phyloP scores from a whole-genome alignment of 2,888 invertebrate genomes.

The Meganola albula region DNA sequence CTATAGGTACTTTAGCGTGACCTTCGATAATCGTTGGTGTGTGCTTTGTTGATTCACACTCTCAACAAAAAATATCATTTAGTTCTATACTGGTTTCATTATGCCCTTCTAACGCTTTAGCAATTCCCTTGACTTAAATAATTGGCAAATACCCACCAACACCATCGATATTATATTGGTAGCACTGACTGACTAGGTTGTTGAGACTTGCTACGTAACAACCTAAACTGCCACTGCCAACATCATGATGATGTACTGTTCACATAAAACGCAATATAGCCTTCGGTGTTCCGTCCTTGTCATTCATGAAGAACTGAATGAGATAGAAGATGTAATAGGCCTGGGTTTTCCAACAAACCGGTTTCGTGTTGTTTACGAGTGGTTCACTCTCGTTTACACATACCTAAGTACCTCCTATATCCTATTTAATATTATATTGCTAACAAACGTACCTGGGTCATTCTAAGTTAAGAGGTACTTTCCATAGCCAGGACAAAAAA shows the following conservation, averaged over 20 bases:
- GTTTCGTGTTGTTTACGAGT: conserved; percentile 18
- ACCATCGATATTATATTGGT: neutral
- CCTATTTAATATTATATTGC: too few species aligned
- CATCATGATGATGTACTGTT: too few species aligned
- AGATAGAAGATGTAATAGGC: conserved; percentile 16
- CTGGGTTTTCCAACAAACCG: conserved; percentile 28
- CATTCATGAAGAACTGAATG: conserved; percentile 9
- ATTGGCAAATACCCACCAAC: conserved; percentile 16
- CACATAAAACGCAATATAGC: conserved; percentile 11
- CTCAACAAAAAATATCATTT: conserved; percentile 21
- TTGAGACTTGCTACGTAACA: neutral
- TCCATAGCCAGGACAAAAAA: too few species aligned
- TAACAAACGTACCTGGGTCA: too few species aligned
- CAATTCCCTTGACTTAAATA: conserved; percentile 30
- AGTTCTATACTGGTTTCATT: conserved; percentile 14
- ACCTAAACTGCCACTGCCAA: neutral
- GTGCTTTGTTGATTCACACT: conserved; percentile 22
- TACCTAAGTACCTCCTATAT: too few species aligned
- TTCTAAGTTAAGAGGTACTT: too few species aligned
- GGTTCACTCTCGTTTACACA: too few species aligned
- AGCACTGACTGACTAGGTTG: neutral
- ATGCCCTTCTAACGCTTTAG: conserved; percentile 22
- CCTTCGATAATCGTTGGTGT: conserved; percentile 19
- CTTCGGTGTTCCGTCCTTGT: conserved; percentile 20
- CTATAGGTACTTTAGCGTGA: conserved; percentile 1